These are phyloP conservation scores for Scyliorhinus canicula DNA, from an alignment of 2,797 vertebrate species.

Conservation along the genomic window DNA sequence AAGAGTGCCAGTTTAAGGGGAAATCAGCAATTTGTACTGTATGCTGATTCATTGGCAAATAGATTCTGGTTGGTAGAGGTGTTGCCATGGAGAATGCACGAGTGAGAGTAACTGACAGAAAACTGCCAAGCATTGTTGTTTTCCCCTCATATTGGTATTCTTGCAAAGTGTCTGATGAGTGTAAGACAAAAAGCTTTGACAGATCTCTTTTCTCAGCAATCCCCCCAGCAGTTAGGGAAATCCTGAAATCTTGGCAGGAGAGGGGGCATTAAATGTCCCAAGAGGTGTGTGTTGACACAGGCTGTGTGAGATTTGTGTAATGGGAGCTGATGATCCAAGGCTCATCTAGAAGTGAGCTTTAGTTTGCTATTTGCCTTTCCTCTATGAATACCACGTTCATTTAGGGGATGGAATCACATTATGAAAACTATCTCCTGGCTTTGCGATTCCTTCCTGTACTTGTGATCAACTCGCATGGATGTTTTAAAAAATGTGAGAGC, in stretches of 20 bases:
- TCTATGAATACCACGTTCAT: not conserved
- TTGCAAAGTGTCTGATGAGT: too few species aligned
- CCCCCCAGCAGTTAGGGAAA: not conserved
- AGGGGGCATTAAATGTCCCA: not conserved
- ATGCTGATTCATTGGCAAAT: too few species aligned
- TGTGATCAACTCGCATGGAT: not conserved
- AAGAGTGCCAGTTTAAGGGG: too few species aligned
- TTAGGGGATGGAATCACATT: not conserved
- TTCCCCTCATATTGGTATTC: too few species aligned
- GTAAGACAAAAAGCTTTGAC: too few species aligned
- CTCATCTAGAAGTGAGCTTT: not conserved
- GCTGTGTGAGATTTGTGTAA: not conserved
- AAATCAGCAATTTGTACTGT: too few species aligned
- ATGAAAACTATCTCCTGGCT: not conserved
- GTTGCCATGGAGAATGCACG: too few species aligned
- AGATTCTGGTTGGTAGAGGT: too few species aligned
- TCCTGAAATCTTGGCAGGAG: not conserved
- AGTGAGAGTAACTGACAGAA: too few species aligned
- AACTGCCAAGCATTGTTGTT: too few species aligned
- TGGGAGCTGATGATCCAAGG: not conserved
- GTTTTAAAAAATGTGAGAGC: not conserved
- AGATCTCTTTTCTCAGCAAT: not conserved
- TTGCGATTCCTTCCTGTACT: not conserved
- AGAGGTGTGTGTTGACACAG: not conserved
- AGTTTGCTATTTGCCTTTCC: not conserved